phyloP scores from a whole-genome alignment of 2,888 invertebrate genomes.

The Lingula anatina region DNA sequence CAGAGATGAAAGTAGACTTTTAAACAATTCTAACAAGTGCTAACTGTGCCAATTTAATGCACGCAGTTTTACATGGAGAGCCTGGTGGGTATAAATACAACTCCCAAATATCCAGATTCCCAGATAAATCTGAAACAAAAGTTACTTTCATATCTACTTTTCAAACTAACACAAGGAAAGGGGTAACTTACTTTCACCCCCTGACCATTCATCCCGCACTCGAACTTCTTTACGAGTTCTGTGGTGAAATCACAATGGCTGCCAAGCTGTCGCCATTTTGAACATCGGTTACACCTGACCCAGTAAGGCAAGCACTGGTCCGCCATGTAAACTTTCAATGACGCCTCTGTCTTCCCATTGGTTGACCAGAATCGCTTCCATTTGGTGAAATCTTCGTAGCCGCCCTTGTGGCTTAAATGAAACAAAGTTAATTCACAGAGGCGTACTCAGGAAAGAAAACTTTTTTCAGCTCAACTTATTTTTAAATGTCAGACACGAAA shows the following conservation, averaged over 20 bases:
- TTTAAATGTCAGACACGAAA: too few species aligned
- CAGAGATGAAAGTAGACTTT: too few species aligned
- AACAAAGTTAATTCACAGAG: neutral
- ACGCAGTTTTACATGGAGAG: too few species aligned
- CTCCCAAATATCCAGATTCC: too few species aligned
- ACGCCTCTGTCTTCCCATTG: constrained; percentile 39
- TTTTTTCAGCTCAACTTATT: too few species aligned
- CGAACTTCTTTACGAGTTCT: constrained; percentile 26
- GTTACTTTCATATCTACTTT: too few species aligned
- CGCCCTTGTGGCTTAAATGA: constrained; percentile 28
- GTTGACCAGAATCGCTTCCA: constrained; percentile 48
- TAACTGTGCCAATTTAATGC: too few species aligned
- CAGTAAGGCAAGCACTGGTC: constrained; percentile 51
- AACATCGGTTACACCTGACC: constrained; percentile 49
- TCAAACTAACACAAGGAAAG: too few species aligned
- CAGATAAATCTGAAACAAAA: too few species aligned
- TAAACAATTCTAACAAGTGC: too few species aligned
- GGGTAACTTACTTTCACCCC: constrained; percentile 16
- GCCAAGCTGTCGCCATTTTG: constrained; percentile 50
- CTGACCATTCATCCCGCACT: constrained; percentile 24
- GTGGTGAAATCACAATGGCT: constrained; percentile 25
- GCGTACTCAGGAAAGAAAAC: too few species aligned
- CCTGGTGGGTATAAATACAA: too few species aligned
- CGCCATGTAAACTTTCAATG: constrained; percentile 38
- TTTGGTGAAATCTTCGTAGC: constrained; percentile 26